Base-by-base conservation (phyloP, 2,113 vertebrate genomes). In the Spilogale gracilis region DNA sequence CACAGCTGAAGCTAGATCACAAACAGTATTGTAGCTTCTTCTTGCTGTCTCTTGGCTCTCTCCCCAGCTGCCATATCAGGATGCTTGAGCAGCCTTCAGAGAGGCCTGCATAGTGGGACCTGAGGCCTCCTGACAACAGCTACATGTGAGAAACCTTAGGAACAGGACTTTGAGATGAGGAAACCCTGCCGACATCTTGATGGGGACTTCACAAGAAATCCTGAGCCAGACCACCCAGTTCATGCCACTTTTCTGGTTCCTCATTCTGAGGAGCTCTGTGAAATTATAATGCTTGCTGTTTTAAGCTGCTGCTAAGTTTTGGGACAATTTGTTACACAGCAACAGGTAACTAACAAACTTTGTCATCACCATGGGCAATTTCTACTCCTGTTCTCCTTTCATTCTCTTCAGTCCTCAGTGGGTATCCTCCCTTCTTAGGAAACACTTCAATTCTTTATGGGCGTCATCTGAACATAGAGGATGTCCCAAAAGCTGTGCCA, bases 31-130 rank as follows among this genome's bases (percentile, higher is more conserved):
- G 25, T 8, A 50, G 38, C 32, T 60, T 54, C 63, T 65, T 89
- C 7, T 63, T 65, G 16, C 2, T 56, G 27, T 60, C 54, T 78
- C 56, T 56, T 23, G 16, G 48, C 9, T 60, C 20, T n/a, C 20
- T 89, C 25, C 6, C 16, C 56, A 61, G 21, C 1, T 58, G 16
- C 60, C 43, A 4, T n/a, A 32, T 78, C 50, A 23, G 48, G 71
- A 94, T 30, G 48, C 27, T 23, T 9, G 56, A 50, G 90, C 16
- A 56, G 48, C 27, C 56, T 63, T 9, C 14, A 43, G 50, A 89
- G 43, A 87, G 56, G 43, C 2, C 6, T 18, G 27, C 0, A 0
- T 14, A 16, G 27, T 3, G 17, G 76, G 32, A 52, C 13, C 17
- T 13, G 25, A 43, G 30, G 60, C 43, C 18, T 90, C 17, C 45